phyloP scores from a whole-genome alignment of 2,113 vertebrate species.

The Phycodurus eques region DNA sequence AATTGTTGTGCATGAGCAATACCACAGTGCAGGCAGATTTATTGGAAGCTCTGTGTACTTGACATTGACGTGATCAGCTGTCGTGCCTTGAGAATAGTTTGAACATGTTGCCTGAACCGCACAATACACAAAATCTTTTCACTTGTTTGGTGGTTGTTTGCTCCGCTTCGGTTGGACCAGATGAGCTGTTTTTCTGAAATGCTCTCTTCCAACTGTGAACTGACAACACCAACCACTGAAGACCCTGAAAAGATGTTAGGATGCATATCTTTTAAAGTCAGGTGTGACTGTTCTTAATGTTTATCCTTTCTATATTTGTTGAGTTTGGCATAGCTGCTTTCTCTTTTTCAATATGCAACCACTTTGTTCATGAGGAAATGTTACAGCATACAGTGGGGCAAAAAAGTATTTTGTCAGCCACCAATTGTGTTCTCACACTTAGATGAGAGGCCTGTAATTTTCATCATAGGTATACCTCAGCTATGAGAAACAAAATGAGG shows the following conservation, averaged over 20 bases:
- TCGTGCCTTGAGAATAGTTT: slow-evolving; percentile 99
- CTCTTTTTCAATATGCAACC: slow-evolving; percentile 99
- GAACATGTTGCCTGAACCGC: slow-evolving; percentile 87
- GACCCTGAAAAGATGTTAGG: slow-evolving; percentile 43
- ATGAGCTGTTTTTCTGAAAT: not conserved
- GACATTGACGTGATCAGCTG: slow-evolving; percentile 93
- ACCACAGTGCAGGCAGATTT: slow-evolving; percentile 48
- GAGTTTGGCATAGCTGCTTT: slow-evolving; percentile 92
- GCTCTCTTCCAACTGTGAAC: slow-evolving; percentile 11
- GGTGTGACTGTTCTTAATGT: slow-evolving; percentile 84
- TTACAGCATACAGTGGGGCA: slow-evolving; percentile 49
- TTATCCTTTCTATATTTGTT: slow-evolving; percentile 82
- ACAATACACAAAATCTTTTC: slow-evolving; percentile 51
- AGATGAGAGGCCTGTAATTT: too few species aligned
- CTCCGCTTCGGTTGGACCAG: slow-evolving; percentile 8
- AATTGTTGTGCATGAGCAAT: slow-evolving; percentile 43
- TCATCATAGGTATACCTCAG: too few species aligned
- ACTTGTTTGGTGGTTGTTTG: slow-evolving; percentile 20
- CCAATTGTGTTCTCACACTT: too few species aligned
- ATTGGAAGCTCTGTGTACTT: slow-evolving; percentile 77
- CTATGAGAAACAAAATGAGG: too few species aligned
- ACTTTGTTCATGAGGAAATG: slow-evolving; percentile 90
- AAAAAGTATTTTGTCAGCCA: too few species aligned
- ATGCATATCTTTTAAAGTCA: slow-evolving; percentile 55
- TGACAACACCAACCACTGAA: slow-evolving; percentile 21